Evolutionary conservation across 2,113 vertebrate genomes (phyloP), one percentile per base, ranked within the genome.

Genomic region (Mormoops blainvillei): DNA sequence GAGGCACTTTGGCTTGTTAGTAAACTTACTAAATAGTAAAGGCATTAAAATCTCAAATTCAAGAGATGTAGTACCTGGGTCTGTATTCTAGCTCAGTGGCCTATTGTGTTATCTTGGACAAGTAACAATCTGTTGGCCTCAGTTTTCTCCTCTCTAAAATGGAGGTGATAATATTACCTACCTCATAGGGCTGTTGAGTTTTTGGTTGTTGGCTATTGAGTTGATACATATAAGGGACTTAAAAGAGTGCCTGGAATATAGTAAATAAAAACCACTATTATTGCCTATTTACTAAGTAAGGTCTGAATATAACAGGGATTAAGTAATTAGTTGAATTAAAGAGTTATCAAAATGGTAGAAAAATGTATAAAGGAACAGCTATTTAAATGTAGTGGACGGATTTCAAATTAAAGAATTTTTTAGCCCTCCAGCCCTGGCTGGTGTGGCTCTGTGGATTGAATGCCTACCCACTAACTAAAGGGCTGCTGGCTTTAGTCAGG

Each of bases 271-370:
- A 86, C 81, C 74, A 89, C 7, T 81, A 74, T 67, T 68, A 63
- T 22, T 77, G 54, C 43, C 70, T 73, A 33, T 28, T 76, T 14
- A 31, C 36, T 88, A 85, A 54, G 5, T 89, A 85, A 54, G 10
- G 61, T 48, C 67, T 71, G 43, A 45, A 77, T 45, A 45, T 84
- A 70, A 88, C 1, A 61, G 28, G n/a, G 19, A 63, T 58, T 71
- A 91, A 70, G 89, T 83, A 76, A 70, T 88, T 80, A 50, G 52
- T 89, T 95, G 52, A 89, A 48, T 94, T 71, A 70, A 83, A 91
- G 68, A 83, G 52, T 96, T 36, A 87, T n/a, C 52, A 41, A 88
- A 77, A 88, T 45, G 31, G 45, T 73, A 52, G 67, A 58, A 43
- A 80, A 70, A 14, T 82, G 4, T 50, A 74, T 73, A 56, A 87